phyloP scores from a whole-genome alignment of 2,113 vertebrate genomes.

The Phainopepla nitens region DNA sequence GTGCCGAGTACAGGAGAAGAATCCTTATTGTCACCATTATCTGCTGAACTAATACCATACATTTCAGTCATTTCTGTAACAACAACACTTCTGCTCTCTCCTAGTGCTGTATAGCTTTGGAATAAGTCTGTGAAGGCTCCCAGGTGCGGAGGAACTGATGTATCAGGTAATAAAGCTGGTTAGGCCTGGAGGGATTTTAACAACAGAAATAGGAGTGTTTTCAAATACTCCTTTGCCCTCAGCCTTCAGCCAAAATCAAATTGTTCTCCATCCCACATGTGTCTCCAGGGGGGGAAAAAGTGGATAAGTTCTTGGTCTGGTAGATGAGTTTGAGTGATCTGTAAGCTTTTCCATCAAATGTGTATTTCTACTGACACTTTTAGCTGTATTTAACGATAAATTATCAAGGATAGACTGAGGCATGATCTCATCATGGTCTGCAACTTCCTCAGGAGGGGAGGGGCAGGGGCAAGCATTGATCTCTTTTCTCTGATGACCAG shows the following conservation, averaged over 20 bases:
- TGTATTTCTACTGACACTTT: background rate
- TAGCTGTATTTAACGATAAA: background rate
- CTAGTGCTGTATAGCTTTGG: background rate
- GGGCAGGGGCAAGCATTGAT: background rate
- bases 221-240: background rate
- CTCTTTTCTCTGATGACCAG: background rate
- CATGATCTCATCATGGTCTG: accelerated
- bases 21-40: background rate
- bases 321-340: background rate
- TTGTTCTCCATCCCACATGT: background rate
- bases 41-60: no score
- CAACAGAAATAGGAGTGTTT: background rate
- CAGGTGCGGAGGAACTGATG: accelerated
- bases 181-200: background rate
- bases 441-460: background rate
- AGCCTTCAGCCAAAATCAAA: background rate
- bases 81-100: background rate
- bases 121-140: background rate
- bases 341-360: background rate
- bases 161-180: background rate
- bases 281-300: background rate
- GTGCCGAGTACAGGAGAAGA: background rate
- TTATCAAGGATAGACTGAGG: background rate
- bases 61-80: background rate
- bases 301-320: background rate